Evolutionary conservation across 2,888 invertebrate species (phyloP), one percentile per base, ranked within the genome.

Genomic region (Drosophila dives): DNA sequence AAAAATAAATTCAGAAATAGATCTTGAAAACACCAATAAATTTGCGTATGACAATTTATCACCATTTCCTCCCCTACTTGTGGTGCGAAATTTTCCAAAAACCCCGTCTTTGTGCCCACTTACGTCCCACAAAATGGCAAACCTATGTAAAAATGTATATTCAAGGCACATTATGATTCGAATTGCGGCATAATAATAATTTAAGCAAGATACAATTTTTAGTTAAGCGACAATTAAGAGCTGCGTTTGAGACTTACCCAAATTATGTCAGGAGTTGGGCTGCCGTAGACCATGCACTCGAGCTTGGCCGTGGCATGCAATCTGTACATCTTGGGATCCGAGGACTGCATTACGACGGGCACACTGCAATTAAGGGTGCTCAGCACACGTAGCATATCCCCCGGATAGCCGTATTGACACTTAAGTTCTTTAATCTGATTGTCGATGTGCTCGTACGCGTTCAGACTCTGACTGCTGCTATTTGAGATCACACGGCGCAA

Each of bases 241-340:
- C 11, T 53, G 17, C 15, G 10, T 34, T 23, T 56, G 20, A 15
- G 49, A 49, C 73, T 65, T 69, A 91, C 95, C 98, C 98, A 98
- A 15, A 96, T 96, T 60, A 98, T 94, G 54, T 96, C 96, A 2
- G 97, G 97, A 48, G 94, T 93, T 0, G 97, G 97, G 90, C 96
- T 96, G 1, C 97, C 97, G 36, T 94, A 94, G 90, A 95, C 96
- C 72, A 95, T 95, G 93, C 98, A 98, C 88, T 96, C 95, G 38
- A 98, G 93, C 23, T 96, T 93, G 2, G 96, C 97, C 68, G 96
- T 94, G 12, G 95, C 94, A 86, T 95, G 94, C 64, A 96, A 92
- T 74, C 95, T 92, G 91, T 96, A 95, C 89, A 95, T 93, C 74
- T 94, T 94, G 45, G 95, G 94, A 3, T 95, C 95, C 20, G 95